Evolutionary conservation across 1,140 invertebrate species (phyloP).

Genomic region (Drepana arcuata): DNA sequence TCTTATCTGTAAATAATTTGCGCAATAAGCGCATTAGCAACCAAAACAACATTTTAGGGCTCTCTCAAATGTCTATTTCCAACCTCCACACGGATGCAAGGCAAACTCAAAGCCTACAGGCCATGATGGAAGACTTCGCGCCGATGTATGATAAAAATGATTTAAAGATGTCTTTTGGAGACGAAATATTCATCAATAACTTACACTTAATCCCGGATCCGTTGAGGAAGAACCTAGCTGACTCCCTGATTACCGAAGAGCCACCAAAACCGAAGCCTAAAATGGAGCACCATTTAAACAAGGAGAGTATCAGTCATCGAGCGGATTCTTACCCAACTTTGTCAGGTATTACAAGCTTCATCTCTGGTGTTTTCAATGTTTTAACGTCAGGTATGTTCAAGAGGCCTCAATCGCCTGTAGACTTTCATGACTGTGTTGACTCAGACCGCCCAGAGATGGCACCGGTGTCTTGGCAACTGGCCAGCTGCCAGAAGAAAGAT

Average conservation of each 20-base stretch:
- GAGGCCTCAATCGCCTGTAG: conserved; percentile 23
- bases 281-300: no score
- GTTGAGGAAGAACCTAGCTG: conserved; percentile 49
- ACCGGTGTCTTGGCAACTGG: conserved; percentile 26
- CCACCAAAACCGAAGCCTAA: no score
- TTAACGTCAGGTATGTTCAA: conserved; percentile 39
- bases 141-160: no score
- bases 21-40: conserved; percentile 30
- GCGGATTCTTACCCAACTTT: conserved; percentile 22
- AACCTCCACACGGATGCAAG: conserved; percentile 37
- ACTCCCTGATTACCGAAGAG: conserved; percentile 36
- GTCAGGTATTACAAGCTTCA: conserved; percentile 31
- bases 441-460: conserved; percentile 21
- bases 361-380: conserved; percentile 37
- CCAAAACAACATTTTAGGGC: conserved; percentile 16
- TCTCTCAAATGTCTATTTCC: conserved; percentile 27
- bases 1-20: conserved; percentile 31
- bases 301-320: no score
- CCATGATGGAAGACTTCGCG: no score
- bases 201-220: conserved; percentile 42
- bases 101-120: no score
- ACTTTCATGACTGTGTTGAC: conserved; percentile 42
- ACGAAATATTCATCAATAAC: conserved; percentile 34
- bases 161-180: conserved; percentile 23
- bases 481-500: conserved; percentile 46